These are phyloP conservation scores for Wasmannia auropunctata DNA, from an alignment of 1,140 invertebrate genomes.

Conservation along the genomic window DNA sequence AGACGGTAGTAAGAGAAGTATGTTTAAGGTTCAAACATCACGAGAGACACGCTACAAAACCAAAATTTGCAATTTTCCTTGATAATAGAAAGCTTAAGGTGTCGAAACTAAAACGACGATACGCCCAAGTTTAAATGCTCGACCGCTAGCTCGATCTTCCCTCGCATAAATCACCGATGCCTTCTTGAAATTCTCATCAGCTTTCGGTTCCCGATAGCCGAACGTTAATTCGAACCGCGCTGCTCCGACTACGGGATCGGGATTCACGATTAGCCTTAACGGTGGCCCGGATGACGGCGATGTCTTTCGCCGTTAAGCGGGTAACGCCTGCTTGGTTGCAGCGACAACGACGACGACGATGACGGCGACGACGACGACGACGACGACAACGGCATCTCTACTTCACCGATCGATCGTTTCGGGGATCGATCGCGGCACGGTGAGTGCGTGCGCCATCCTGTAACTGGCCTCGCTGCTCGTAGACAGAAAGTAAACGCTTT, in stretches of 20 bases:
- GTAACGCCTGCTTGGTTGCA: constrained; percentile 37
- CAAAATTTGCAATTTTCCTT: background rate
- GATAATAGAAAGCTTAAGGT: background rate
- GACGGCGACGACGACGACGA: constrained; percentile 21
- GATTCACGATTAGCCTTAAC: constrained; percentile 66
- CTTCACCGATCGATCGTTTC: constrained; percentile 65
- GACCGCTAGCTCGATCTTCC: background rate
- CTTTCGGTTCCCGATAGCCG: constrained; percentile 37
- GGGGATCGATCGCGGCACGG: constrained; percentile 63
- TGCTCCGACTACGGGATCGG: constrained; percentile 42
- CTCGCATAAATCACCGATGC: constrained; percentile 2
- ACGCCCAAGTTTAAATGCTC: background rate
- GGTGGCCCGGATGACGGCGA: constrained; percentile 17
- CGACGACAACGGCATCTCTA: constrained; percentile 61
- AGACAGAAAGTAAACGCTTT: constrained; percentile 60
- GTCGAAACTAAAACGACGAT: background rate
- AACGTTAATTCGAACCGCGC: constrained; percentile 61
- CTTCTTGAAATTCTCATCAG: constrained; percentile 65
- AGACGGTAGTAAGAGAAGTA: background rate
- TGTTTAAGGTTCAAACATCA: background rate
- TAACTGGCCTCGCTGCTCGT: constrained; percentile 19
- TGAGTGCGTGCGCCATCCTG: constrained; percentile 69
- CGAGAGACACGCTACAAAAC: background rate
- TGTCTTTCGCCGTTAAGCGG: constrained; percentile 32
- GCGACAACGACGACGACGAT: background rate